Base-by-base conservation (phyloP, 2,113 vertebrate genomes). In the Orientallactaga bullata region DNA sequence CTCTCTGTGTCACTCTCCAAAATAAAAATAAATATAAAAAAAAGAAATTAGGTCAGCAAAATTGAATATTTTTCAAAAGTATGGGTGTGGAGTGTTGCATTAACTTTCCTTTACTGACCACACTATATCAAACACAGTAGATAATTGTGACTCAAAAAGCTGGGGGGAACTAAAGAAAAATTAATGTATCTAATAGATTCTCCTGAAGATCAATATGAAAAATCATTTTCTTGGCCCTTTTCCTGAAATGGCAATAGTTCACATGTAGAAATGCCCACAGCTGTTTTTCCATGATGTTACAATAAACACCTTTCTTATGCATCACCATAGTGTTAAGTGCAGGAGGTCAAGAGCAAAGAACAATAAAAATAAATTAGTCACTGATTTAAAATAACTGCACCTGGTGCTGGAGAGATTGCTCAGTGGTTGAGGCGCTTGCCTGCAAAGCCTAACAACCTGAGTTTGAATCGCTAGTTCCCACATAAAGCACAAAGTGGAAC, bases 61-160 rank as follows among this genome's bases (percentile, higher is more conserved):
- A 91, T 88, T 95, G 37, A 85, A 76, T 95, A 91, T 51, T 86
- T 86, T 69, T 83, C 39, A 82, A 82, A 94, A 95, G 81, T 55
- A 68, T 66, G 92, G 37, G 47, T 72, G 69, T 24, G 51, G 60
- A 84, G 24, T 51, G n/a, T 89, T 42, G 23, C 63, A 85, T 13
- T 94, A 61, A 88, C 83, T 82, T 91, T 89, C 78, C 85, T 93
- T 95, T 87, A 92, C 63, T 81, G 20, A 69, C 17, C 73, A 82
- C 93, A 85, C n/a, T 88, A 39, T 90, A 76, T 39, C 30, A 66
- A 91, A 72, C 30, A 90, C 88, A 90, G 72, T 77, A 37, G 61
- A 37, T 39, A 83, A 58, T 42, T 35, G 8, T 93, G 81, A 95
- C 58, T 88, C 60, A 88, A 69, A 69, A 82, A 90, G 39, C 39